Evolutionary conservation across 2,888 invertebrate species (phyloP).

Genomic region (Asteroscopus sphinx): DNA sequence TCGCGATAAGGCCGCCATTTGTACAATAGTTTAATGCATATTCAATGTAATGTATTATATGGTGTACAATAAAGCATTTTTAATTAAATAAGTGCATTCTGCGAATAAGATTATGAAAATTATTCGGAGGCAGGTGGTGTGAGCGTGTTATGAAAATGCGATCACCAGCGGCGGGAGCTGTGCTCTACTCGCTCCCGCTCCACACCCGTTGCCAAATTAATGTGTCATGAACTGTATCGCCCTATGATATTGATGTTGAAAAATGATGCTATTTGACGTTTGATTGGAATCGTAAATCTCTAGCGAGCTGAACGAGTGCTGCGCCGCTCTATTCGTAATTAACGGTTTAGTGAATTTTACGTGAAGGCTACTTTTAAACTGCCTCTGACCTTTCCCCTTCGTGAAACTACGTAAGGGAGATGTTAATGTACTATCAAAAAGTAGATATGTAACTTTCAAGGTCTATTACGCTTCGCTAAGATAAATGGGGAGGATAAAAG

Average conservation of each 20-base stretch:
- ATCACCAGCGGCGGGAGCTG: constrained; percentile 55
- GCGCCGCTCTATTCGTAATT: constrained; percentile 49
- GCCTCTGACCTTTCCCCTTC: constrained; percentile 31
- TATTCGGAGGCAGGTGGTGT: constrained; percentile 17
- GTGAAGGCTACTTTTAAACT: constrained; percentile 32
- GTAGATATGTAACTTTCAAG: constrained; percentile 49
- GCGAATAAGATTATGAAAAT: constrained; percentile 42
- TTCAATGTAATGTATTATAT: no score
- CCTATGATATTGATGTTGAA: constrained; percentile 75
- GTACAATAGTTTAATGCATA: no score
- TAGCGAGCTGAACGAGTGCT: constrained; percentile 48
- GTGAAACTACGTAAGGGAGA: constrained; percentile 32
- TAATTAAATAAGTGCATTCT: constrained; percentile 53
- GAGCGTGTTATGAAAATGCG: constrained; percentile 69
- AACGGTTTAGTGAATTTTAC: constrained; percentile 49
- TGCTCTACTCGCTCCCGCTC: constrained; percentile 50
- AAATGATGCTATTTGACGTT: constrained; percentile 74
- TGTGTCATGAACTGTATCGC: constrained; percentile 76
- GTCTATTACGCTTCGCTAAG: constrained; percentile 42
- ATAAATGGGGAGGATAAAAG: constrained; percentile 48
- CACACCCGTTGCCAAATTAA: constrained; percentile 76
- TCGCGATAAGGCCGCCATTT: no score
- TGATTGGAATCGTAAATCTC: constrained; percentile 77
- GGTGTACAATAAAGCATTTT: no score
- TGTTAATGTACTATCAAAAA: constrained; percentile 47